phyloP scores from a whole-genome alignment of 2,888 invertebrate species.

The Onthophagus sagittarius region DNA sequence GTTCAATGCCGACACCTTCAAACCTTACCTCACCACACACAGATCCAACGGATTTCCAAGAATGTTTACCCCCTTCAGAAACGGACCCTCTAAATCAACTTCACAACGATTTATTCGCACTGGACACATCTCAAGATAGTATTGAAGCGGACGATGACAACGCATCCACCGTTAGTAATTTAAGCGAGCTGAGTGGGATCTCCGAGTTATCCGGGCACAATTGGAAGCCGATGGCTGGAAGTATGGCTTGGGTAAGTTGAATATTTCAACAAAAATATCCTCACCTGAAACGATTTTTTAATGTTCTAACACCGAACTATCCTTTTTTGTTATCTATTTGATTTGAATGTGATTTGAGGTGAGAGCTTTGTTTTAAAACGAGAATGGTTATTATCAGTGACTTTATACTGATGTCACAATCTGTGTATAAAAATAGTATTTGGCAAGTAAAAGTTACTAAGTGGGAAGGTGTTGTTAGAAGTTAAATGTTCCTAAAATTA shows the following conservation, averaged over 20 bases:
- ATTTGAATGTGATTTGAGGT: background rate
- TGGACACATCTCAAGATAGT: slow-evolving; percentile 41
- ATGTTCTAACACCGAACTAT: background rate
- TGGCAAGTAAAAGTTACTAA: background rate
- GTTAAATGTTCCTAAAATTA: background rate
- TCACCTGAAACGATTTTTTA: background rate
- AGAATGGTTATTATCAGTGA: background rate
- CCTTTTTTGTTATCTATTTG: background rate
- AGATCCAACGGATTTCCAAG: slow-evolving; percentile 31
- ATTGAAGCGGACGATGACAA: slow-evolving; percentile 43
- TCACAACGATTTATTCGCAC: slow-evolving; percentile 29
- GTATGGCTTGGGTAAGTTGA: slow-evolving; percentile 48
- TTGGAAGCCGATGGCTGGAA: slow-evolving; percentile 63
- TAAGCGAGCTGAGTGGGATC: slow-evolving; percentile 58
- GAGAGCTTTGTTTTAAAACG: background rate
- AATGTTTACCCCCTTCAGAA: slow-evolving; percentile 30
- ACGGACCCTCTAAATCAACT: slow-evolving; percentile 35
- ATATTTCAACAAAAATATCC: background rate
- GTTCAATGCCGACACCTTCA: slow-evolving; percentile 36
- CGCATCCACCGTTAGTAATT: slow-evolving; percentile 54
- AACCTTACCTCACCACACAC: slow-evolving; percentile 37
- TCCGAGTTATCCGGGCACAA: slow-evolving; percentile 65
- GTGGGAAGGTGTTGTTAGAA: background rate
- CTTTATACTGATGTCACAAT: background rate
- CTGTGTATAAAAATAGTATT: background rate